Evolutionary conservation across 2,797 vertebrate species (phyloP), one percentile per base, ranked within the genome.

Genomic region (Graptemys geographica): DNA sequence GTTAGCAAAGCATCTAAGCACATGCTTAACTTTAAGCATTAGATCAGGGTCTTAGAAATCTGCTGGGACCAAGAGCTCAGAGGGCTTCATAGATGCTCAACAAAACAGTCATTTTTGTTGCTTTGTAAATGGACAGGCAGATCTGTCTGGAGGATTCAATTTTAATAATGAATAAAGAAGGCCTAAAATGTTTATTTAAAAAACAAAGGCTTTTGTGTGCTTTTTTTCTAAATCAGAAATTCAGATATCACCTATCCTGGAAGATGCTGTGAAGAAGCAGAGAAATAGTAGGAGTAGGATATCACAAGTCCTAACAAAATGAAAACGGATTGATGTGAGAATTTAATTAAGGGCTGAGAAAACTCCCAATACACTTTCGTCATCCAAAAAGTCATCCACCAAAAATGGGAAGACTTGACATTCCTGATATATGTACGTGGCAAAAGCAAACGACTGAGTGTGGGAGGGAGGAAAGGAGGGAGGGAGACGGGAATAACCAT

Each of bases 221-320:
- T 69, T 69, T n/a, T 65, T 65, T 59, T 59, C 57, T 65, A 65
- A 65, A 37, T 37, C 65, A 37, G 65, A 69, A 69, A 69, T 69
- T 65, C 62, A 65, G 33, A 10, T n/a, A n/a, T n/a, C 11, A 19
- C 18, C 72, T 28, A 47, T 44, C 25, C 72, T 47, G 41, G n/a
- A 69, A 69, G n/a, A 11, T n/a, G 65, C n/a, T 15, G 23, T 47
- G 72, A 44, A 28, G 23, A 15, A 47, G 11, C 13, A 28, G 41
- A 28, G 23, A 76, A 47, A 44, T 8, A 92, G 83, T 81, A 90
- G 81, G 52, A 90, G 2, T 21, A 51, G 78, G 0, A 0, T 5
- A 62, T 83, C 78, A 91, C 76, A 94, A 92, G 84, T 49, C 84
- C 47, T 69, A 79, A 49, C 89, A 65, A 90, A 93, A 56, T 55